Conservation (phyloP, 1,140 invertebrate genomes). For the Microplitis mediator region DNA sequence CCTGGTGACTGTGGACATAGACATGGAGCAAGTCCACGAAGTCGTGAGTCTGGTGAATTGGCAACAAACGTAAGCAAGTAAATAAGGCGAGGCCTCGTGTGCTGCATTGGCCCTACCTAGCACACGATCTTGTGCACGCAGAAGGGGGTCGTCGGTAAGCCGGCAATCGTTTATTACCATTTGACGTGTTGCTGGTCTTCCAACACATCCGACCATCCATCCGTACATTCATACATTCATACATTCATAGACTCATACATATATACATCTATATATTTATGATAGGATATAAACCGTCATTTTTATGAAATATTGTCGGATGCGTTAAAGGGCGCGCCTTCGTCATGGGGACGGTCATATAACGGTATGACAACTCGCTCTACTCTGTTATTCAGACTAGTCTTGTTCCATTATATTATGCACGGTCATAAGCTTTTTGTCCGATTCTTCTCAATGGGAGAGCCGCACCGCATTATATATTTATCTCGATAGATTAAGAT, state of each 20-base stretch:
- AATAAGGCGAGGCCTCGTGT: not conserved
- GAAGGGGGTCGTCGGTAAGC: constrained; percentile 27
- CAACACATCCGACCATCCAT: not conserved
- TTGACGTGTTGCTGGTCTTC: constrained; percentile 24
- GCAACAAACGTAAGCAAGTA: not conserved
- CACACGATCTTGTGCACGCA: constrained; percentile 24
- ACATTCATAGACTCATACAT: not conserved
- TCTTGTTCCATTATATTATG: too few relatives aligned
- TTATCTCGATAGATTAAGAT: too few relatives aligned
- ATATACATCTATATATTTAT: constrained; percentile 2
- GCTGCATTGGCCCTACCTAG: not conserved
- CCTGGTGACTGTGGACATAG: constrained; percentile 20
- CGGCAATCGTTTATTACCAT: constrained; percentile 27
- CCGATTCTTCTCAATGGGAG: too few relatives aligned
- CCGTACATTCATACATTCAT: not conserved
- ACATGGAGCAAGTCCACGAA: constrained; percentile 24
- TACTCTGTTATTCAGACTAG: too few relatives aligned
- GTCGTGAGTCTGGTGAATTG: constrained; percentile 31
- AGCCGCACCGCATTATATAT: too few relatives aligned
- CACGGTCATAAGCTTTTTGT: too few relatives aligned
- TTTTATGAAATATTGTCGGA: constrained; percentile 2
- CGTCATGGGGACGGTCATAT: constrained; percentile 28
- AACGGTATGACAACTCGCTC: constrained; percentile 33
- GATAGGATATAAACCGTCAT: constrained; percentile 14
- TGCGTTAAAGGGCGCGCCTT: constrained; percentile 2